Evolutionary conservation across 1,140 invertebrate species (phyloP).

Genomic region (Holcopasites calliopsidis): DNA sequence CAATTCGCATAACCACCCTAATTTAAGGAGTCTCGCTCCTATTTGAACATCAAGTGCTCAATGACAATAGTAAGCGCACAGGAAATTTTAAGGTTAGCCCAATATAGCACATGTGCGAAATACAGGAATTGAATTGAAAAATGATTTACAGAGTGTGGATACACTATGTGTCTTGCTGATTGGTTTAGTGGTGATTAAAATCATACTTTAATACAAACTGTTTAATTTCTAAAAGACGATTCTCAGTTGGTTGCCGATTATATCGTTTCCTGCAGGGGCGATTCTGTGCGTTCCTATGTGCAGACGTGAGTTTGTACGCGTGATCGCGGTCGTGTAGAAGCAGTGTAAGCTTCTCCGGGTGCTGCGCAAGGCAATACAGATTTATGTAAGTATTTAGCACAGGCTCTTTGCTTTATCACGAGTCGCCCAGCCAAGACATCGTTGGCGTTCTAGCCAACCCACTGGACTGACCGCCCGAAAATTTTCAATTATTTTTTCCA

Average conservation of each 20-base stretch:
- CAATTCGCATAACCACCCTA: not conserved
- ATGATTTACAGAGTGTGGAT: no score
- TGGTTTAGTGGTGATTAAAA: no score
- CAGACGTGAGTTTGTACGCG: slow-evolving; percentile 7
- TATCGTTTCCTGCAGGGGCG: slow-evolving; percentile 27
- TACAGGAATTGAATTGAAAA: no score
- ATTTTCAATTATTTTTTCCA: slow-evolving; percentile 65
- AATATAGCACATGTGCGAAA: no score
- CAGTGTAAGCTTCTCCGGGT: slow-evolving; percentile 62
- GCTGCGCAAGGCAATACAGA: slow-evolving; percentile 78
- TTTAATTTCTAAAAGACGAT: slow-evolving; percentile 27
- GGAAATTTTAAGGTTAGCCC: no score
- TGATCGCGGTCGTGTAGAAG: slow-evolving; percentile 38
- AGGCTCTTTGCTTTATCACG: slow-evolving; percentile 79
- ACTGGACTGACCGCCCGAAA: slow-evolving; percentile 59
- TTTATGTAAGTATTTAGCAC: slow-evolving; percentile 81
- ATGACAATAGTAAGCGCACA: no score
- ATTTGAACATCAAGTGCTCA: no score
- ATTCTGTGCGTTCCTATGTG: slow-evolving; percentile 3
- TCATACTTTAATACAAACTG: not conserved
- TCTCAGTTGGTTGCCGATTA: slow-evolving; percentile 24
- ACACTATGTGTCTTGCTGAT: no score
- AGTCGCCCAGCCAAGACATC: slow-evolving; percentile 74
- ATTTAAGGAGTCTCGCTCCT: no score
- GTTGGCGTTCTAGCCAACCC: slow-evolving; percentile 16